Base-by-base conservation (phyloP, 2,888 invertebrate species). In the Augochlorella aurata region DNA sequence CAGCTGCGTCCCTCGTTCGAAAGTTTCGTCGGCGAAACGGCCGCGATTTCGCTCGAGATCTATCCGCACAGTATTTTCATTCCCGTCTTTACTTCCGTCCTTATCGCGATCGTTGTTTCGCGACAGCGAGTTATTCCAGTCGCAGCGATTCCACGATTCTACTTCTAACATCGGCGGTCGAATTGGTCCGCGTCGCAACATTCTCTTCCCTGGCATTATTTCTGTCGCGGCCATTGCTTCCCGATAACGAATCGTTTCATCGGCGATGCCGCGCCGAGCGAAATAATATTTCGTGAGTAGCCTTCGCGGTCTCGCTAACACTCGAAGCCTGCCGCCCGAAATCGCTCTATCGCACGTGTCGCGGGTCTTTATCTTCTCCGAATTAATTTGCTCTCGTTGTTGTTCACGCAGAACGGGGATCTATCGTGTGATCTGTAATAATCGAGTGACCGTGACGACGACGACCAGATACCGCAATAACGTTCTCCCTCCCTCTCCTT, bases 311-410 rank as follows among this genome's bases (percentile, higher is more conserved):
- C 47, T 18, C 18, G 29, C 29, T 10, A 29, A 67, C 71, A 72
- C 67, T 81, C 70, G 44, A 74, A 52, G 16, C 54, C 21, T 58
- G 16, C n/a, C 50, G 49, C 63, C n/a, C 63, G 63, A 63, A 68
- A 68, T 74, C 73, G 74, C 68, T 82, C 74, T 82, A 81, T 77
- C 82, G 71, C 81, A 82, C 82, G 82, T 82, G 81, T 74, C 73
- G 7, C 14, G 29, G 16, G 16, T 21, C 21, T 61, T 81, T 82
- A 74, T 74, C 81, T 29, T 18, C 52, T 10, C 2, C 70, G 74
- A 81, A 81, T 81, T 77, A 81, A 82, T 81, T 77, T 70, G 47
- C 61, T 67, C 74, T 52, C 81, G 63, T 72, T 74, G 81, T 75
- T 69, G 73, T 74, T 76, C 74, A 5, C 49, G 29, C 69, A n/a